These are phyloP conservation scores for Syngnathus typhle DNA, from an alignment of 2,113 vertebrate species.

Conservation along the genomic window DNA sequence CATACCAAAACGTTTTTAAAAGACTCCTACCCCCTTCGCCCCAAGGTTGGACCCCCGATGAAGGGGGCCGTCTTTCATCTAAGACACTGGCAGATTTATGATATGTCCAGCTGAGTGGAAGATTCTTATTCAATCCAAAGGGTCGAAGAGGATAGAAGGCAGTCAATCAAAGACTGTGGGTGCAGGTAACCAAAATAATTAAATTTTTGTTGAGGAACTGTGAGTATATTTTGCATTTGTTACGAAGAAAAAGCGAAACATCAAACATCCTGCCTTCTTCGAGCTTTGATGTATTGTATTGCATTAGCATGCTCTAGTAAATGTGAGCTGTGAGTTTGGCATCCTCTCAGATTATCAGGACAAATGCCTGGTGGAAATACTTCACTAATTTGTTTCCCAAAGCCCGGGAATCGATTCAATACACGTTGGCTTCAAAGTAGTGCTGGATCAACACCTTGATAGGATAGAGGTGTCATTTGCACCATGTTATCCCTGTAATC, in stretches of 20 bases:
- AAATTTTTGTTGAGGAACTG: not conserved
- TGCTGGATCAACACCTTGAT: slow-evolving; percentile 44
- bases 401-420: slow-evolving; percentile 49
- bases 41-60: slow-evolving; percentile 47
- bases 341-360: slow-evolving; percentile 42
- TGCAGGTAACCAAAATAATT: slow-evolving; percentile 16
- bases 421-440: slow-evolving; percentile 58
- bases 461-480: slow-evolving; percentile 43
- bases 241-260: not conserved
- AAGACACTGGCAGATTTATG: slow-evolving; percentile 68
- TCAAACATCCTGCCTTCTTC: not conserved
- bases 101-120: slow-evolving; percentile 63
- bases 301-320: slow-evolving; percentile 40
- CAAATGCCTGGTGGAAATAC: slow-evolving; percentile 39
- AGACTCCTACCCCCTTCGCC: slow-evolving; percentile 19
- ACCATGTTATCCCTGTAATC: slow-evolving; percentile 60
- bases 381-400: slow-evolving; percentile 55
- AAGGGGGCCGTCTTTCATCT: slow-evolving; percentile 58
- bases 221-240: not conserved
- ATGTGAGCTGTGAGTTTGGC: slow-evolving; percentile 19
- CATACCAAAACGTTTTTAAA: not conserved
- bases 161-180: not conserved
- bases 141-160: slow-evolving; percentile 33
- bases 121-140: slow-evolving; percentile 50
- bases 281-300: slow-evolving; percentile 46